Evolutionary conservation across 2,113 vertebrate species (phyloP).

Genomic region (Leucosticte australis): DNA sequence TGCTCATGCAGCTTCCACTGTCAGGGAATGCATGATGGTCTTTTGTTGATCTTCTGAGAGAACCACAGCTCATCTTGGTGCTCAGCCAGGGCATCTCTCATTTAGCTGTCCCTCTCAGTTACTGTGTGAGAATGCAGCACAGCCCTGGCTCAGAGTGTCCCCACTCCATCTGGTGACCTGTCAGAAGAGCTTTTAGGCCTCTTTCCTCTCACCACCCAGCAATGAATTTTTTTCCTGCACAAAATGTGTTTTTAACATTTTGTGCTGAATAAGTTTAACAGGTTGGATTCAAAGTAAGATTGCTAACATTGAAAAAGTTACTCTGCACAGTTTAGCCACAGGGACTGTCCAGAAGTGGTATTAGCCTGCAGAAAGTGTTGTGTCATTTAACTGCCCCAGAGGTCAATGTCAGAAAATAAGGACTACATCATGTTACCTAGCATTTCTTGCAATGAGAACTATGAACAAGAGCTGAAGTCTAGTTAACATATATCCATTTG

Average conservation of each 20-base stretch:
- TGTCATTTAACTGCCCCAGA: not conserved
- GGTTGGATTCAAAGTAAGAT: not conserved
- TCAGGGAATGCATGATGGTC: not conserved
- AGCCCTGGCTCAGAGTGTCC: not conserved
- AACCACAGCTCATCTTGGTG: conserved; percentile 17
- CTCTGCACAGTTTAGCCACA: not conserved
- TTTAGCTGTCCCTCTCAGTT: not conserved
- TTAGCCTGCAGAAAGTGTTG: not conserved
- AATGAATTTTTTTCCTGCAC: not conserved
- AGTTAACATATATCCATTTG: not conserved
- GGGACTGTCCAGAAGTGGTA: not conserved
- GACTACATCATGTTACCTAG: not conserved
- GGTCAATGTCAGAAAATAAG: not conserved
- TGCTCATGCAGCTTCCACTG: not conserved
- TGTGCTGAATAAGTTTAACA: not conserved
- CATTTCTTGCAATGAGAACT: not conserved
- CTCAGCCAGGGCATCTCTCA: conserved; percentile 21
- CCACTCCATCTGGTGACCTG: not conserved
- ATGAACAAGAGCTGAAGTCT: not conserved
- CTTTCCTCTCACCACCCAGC: not conserved
- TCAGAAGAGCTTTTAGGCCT: not conserved
- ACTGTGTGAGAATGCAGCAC: not conserved
- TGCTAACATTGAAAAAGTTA: not conserved
- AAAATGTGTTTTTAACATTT: not conserved
- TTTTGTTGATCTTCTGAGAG: conserved; percentile 18